These are phyloP conservation scores for Sinella curviseta DNA, from an alignment of 1,140 invertebrate genomes.

Conservation along the genomic window DNA sequence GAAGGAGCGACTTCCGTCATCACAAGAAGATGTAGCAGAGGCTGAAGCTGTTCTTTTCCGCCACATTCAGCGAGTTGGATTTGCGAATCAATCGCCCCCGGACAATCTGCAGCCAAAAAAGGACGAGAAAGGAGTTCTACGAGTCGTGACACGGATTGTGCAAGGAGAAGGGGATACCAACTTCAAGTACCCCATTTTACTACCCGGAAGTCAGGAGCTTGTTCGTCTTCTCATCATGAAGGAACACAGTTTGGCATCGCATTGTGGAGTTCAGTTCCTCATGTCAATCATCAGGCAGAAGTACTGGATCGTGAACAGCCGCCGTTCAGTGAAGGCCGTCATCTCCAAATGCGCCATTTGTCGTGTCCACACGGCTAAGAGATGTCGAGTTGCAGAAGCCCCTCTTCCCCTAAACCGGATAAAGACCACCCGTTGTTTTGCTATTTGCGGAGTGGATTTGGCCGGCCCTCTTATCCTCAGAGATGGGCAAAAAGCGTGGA, in stretches of 20 bases:
- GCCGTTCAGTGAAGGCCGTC: constrained; percentile 11
- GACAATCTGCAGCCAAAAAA: constrained; percentile 30
- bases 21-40: neutral
- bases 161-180: constrained; percentile 42
- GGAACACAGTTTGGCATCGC: neutral
- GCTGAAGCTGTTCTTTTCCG: neutral
- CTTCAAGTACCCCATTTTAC: neutral
- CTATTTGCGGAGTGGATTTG: constrained; percentile 52
- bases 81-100: neutral
- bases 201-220: neutral
- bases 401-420: constrained; percentile 47
- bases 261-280: neutral
- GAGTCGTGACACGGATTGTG: neutral
- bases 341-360: neutral
- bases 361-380: neutral
- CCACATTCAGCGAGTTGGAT: neutral
- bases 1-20: neutral
- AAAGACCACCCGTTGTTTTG: constrained; percentile 49
- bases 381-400: neutral
- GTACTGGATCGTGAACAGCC: constrained; percentile 23
- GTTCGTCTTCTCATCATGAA: neutral
- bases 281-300: neutral
- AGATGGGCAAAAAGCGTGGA: constrained; percentile 50
- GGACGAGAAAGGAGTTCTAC: constrained; percentile 33
- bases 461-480: constrained; percentile 51